phyloP scores from a whole-genome alignment of 1,140 invertebrate species.

The Ostrea denselamellosa region DNA sequence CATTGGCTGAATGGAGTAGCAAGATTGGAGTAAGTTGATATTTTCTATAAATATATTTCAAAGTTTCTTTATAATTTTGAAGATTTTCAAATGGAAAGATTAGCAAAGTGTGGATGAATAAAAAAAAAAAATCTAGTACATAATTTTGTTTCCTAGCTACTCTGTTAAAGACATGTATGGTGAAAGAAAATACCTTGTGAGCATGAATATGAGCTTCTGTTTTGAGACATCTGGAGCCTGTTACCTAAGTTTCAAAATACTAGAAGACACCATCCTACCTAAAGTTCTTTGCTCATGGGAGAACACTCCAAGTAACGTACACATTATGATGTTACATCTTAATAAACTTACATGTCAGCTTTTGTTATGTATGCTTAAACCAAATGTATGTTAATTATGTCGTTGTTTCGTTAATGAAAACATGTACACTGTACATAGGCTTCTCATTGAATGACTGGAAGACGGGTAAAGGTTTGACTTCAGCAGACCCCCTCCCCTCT shows the following conservation, averaged over 20 bases:
- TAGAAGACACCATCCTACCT: constrained; percentile 38
- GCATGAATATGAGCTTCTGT: constrained; percentile 50
- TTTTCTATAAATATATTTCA: too few relatives aligned
- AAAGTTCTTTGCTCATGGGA: constrained; percentile 40
- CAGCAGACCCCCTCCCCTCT: neutral
- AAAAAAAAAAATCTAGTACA: neutral
- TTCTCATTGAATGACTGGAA: constrained; percentile 43
- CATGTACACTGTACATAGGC: neutral
- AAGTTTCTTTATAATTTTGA: too few relatives aligned
- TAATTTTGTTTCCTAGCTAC: neutral
- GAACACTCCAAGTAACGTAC: neutral
- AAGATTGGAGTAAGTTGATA: constrained; percentile 33
- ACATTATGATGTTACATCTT: neutral
- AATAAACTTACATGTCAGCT: too few relatives aligned
- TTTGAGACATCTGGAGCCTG: constrained; percentile 47
- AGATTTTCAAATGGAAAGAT: too few relatives aligned
- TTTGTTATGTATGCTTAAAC: too few relatives aligned
- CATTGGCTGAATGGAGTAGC: constrained; percentile 24
- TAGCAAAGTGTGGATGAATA: neutral
- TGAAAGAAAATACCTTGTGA: constrained; percentile 49
- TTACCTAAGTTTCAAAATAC: constrained; percentile 9
- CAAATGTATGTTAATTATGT: neutral
- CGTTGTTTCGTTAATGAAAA: neutral
- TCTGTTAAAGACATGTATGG: constrained; percentile 44
- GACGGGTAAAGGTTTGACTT: neutral